Conservation (phyloP, 2,888 invertebrate species). For the Amiota minor region DNA sequence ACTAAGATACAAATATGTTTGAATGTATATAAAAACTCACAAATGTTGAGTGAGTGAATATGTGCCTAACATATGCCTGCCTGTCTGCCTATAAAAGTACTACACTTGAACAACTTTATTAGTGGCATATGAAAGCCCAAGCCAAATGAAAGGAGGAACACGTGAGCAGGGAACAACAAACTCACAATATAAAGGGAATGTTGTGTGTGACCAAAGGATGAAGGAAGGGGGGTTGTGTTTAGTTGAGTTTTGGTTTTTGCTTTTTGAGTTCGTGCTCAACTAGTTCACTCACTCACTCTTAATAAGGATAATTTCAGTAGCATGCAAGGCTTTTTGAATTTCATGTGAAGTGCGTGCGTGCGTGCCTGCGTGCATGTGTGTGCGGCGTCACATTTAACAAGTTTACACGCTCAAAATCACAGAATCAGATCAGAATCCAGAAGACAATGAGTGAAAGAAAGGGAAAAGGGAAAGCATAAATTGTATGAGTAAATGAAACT, state of each 20-base stretch:
- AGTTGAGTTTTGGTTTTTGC: background rate
- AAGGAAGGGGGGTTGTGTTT: slow-evolving; percentile 21
- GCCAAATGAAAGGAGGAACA: slow-evolving; percentile 22
- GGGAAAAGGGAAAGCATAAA: slow-evolving; percentile 57
- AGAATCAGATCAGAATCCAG: slow-evolving; percentile 52
- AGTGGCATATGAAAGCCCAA: slow-evolving; percentile 37
- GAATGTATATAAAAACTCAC: slow-evolving; percentile 20
- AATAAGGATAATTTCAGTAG: no score
- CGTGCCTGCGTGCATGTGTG: slow-evolving; percentile 26
- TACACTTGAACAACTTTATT: slow-evolving; percentile 66
- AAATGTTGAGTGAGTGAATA: background rate
- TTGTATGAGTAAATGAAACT: slow-evolving; percentile 40
- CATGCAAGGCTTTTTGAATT: no score
- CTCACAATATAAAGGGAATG: background rate
- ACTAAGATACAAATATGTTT: slow-evolving; percentile 26
- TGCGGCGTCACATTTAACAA: slow-evolving; percentile 46
- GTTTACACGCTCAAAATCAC: slow-evolving; percentile 59
- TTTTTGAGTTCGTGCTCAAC: no score
- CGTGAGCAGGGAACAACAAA: background rate
- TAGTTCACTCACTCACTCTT: no score
- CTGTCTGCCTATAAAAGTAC: slow-evolving; percentile 46
- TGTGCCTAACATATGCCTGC: slow-evolving; percentile 47
- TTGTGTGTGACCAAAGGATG: background rate
- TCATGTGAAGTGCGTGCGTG: background rate
- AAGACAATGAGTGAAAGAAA: no score